Conservation (phyloP, 2,113 vertebrate genomes). For the Perognathus longimembris region DNA sequence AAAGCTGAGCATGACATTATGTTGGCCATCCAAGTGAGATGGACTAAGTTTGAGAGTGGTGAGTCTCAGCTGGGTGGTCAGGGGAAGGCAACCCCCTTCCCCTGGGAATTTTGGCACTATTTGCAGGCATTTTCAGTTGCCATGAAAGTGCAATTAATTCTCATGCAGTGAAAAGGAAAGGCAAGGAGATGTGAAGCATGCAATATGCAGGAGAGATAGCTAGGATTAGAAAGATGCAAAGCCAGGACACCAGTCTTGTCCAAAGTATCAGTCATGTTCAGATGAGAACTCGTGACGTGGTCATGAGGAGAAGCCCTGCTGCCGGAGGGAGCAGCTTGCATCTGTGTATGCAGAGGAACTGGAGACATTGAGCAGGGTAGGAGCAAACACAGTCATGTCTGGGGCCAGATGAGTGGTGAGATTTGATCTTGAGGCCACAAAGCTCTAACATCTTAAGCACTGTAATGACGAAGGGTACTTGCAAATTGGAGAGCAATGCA, state of each 20-base stretch:
- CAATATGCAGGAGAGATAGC: neutral
- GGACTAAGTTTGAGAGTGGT: neutral
- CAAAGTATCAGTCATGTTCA: neutral
- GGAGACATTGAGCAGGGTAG: neutral
- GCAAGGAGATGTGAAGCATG: neutral
- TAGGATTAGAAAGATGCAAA: neutral
- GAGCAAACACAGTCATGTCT: neutral
- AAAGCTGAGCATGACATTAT: neutral
- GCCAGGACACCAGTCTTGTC: too few relatives aligned
- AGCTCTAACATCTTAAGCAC: too few relatives aligned
- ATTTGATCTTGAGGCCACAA: neutral
- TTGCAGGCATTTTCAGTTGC: neutral
- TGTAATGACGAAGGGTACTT: too few relatives aligned
- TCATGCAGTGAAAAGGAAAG: neutral
- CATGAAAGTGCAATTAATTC: neutral
- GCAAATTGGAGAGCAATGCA: neutral
- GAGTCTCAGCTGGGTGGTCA: neutral
- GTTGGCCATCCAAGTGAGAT: neutral
- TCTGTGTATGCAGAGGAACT: rapidly evolving
- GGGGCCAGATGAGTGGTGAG: rapidly evolving
- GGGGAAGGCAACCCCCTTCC: too few relatives aligned
- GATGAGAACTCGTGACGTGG: neutral
- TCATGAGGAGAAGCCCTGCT: neutral
- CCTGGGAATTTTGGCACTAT: neutral
- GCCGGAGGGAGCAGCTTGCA: neutral